Evolutionary conservation across 2,797 vertebrate genomes (phyloP).

Genomic region (Sebastes cheni): DNA sequence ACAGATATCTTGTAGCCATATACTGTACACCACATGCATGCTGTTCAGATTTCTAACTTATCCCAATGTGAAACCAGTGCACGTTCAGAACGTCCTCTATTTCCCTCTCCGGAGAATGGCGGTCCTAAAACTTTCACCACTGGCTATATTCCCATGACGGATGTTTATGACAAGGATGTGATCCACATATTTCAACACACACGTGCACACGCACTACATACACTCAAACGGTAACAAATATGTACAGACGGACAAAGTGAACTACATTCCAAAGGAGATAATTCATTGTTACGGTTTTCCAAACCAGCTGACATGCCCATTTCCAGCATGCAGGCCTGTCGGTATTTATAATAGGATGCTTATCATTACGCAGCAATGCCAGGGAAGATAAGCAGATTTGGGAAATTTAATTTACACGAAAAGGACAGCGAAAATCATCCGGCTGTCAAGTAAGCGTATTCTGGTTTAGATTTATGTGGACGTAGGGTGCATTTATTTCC

Average conservation of each 20-base stretch:
- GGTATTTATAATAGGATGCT: conserved; percentile 57
- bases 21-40: not conserved
- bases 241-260: conserved; percentile 24
- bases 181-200: conserved; percentile 51
- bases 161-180: conserved; percentile 70
- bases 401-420: conserved; percentile 52
- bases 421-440: conserved; percentile 31
- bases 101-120: conserved; percentile 32
- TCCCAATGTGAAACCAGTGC: conserved; percentile 39
- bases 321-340: conserved; percentile 28
- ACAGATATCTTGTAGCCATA: not conserved
- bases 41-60: conserved; percentile 1
- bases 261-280: conserved; percentile 50
- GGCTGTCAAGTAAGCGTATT: conserved; percentile 37
- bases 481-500: not conserved
- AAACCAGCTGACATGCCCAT: conserved; percentile 54
- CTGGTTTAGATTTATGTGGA: conserved; percentile 11
- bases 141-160: conserved; percentile 50
- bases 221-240: conserved; percentile 6
- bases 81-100: conserved; percentile 41
- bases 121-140: conserved; percentile 57
- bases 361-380: conserved; percentile 44
- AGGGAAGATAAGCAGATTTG: conserved; percentile 46
- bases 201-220: not conserved
- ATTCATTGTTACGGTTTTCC: conserved; percentile 57